Conservation (phyloP, 2,113 vertebrate species). For the Dasyprocta punctata region DNA sequence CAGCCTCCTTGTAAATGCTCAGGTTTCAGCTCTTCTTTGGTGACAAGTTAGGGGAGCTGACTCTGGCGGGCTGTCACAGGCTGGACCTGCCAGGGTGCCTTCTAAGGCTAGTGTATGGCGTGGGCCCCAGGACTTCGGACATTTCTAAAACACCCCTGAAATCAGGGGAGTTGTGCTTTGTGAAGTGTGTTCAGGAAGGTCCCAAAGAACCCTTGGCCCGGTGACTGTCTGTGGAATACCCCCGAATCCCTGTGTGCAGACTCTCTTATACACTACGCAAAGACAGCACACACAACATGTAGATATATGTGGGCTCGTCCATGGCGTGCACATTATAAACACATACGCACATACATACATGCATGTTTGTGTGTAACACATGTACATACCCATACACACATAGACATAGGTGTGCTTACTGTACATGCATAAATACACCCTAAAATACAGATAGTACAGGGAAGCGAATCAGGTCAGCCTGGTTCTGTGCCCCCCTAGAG, state of each 20-base stretch:
- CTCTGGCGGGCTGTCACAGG: neutral
- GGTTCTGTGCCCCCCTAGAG: neutral
- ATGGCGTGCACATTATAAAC: neutral
- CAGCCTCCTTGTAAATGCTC: neutral
- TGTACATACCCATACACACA: neutral
- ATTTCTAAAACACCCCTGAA: neutral
- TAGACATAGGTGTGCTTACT: neutral
- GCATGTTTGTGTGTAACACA: neutral
- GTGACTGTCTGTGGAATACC: neutral
- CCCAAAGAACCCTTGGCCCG: neutral
- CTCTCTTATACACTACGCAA: neutral
- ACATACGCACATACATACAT: neutral
- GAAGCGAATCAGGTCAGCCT: neutral
- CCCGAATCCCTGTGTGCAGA: neutral
- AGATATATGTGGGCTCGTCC: neutral
- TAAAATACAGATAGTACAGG: neutral
- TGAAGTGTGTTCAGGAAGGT: neutral
- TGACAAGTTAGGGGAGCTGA: neutral
- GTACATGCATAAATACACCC: neutral
- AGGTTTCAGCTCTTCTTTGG: neutral
- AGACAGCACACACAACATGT: neutral
- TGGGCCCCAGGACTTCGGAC: neutral
- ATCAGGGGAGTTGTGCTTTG: neutral
- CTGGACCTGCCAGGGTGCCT: neutral
- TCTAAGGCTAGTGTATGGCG: neutral